Percentiles rank a stretch among this genome's conserved stretches.
Evolutionary conservation across 1,140 invertebrate species (phyloP).

Genomic region (Gonatopus flavifemur): DNA sequence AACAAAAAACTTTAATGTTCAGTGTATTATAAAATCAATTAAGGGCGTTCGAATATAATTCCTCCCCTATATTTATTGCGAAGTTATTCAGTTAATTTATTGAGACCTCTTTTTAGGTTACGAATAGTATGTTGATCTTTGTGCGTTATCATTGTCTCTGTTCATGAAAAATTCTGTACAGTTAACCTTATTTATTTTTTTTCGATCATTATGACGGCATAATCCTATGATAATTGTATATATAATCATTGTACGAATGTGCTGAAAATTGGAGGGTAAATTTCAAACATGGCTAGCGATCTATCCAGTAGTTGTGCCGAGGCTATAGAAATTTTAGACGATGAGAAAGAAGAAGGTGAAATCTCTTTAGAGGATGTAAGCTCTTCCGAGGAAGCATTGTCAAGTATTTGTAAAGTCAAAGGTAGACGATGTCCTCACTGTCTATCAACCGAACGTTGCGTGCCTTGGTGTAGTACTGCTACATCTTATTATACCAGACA

Average conservation of each 20-base stretch:
- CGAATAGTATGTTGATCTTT: too few relatives aligned
- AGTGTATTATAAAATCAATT: conserved; percentile 27
- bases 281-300: conserved; percentile 49
- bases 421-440: conserved; percentile 28
- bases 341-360: conserved; percentile 52
- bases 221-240: neutral
- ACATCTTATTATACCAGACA: conserved; percentile 20
- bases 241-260: neutral
- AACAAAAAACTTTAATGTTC: too few relatives aligned
- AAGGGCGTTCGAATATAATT: too few relatives aligned
- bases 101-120: too few relatives aligned
- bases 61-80: too few relatives aligned
- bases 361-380: conserved; percentile 56
- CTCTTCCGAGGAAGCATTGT: conserved; percentile 48
- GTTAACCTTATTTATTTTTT: too few relatives aligned
- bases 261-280: conserved; percentile 23
- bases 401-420: conserved; percentile 23
- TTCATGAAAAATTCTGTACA: too few relatives aligned
- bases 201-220: neutral
- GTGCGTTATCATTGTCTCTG: too few relatives aligned
- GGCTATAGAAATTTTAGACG: conserved; percentile 41
- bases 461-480: conserved; percentile 32
- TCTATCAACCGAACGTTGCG: conserved; percentile 29
- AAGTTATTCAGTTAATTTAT: too few relatives aligned
- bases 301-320: conserved; percentile 45